Evolutionary conservation across 2,113 vertebrate species (phyloP), one percentile per base, ranked within the genome.

Genomic region (Chloebia gouldiae): DNA sequence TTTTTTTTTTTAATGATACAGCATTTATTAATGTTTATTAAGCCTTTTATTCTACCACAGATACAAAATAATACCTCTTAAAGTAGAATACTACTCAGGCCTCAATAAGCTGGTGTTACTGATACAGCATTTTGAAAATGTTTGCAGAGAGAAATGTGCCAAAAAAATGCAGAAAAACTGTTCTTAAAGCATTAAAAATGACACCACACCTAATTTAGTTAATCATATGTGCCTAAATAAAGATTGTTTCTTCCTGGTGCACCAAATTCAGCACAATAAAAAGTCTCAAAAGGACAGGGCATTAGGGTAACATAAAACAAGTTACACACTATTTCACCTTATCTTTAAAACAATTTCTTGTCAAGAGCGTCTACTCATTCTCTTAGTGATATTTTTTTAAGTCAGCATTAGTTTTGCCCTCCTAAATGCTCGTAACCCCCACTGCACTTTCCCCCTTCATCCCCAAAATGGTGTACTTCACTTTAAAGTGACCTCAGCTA

Each of bases 381-480:
- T 78, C n/a, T n/a, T 17, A 17, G 9, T 3, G 9, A 20, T 44
- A 14, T 16, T 63, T 37, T 90, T 81, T 35, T 18, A 60, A 80
- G 42, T 22, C 42, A 78, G 50, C 19, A 10, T 54, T 30, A 22
- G 24, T 31, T 72, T 59, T 42, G 64, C 15, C 14, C 24, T 63
- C 42, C 25, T 39, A 54, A 87, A 65, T 28, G 42, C 25, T 3
- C 77, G 11, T 30, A 72, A 35, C 8, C 37, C 31, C 6, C 49
- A 42, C 3, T 15, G 35, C 33, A 35, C n/a, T 63, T 65, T 18
- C 33, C 5, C 12, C 27, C 19, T 59, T 45, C 63, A 69, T 7
- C 37, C n/a, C 2, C 1, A 24, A 56, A 63, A 17, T 6, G 3
- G 3, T 0, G 20, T 6, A 23, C 16, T 47, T 31, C 3, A 12